Conservation (phyloP, 2,888 invertebrate species). For the Notocelia uddmanniana region DNA sequence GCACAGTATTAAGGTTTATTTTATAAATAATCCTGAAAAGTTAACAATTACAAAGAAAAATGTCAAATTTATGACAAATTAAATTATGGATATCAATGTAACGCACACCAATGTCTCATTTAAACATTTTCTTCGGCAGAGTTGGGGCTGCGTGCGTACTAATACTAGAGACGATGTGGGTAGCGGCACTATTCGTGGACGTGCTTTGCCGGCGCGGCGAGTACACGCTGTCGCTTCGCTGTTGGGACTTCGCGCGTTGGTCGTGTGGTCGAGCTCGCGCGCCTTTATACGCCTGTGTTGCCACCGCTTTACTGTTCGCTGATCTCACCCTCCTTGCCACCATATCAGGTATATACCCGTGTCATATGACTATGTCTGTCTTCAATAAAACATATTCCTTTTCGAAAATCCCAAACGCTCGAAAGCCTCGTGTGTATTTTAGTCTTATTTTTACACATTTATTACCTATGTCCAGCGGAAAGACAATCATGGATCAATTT, state of each 20-base stretch:
- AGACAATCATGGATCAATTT: background rate
- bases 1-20: too few species aligned
- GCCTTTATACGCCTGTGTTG: slow-evolving; percentile 78
- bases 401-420: too few species aligned
- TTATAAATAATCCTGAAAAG: too few species aligned
- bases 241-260: slow-evolving; percentile 82
- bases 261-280: slow-evolving; percentile 79
- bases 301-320: slow-evolving; percentile 78
- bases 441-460: background rate
- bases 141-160: slow-evolving; percentile 74
- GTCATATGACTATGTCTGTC: too few species aligned
- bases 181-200: slow-evolving; percentile 77
- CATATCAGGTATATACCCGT: slow-evolving; percentile 63
- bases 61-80: too few species aligned
- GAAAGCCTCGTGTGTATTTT: background rate
- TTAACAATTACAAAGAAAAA: too few species aligned
- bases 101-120: background rate
- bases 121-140: slow-evolving; percentile 55
- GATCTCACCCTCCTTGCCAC: slow-evolving; percentile 73
- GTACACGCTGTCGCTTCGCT: slow-evolving; percentile 74
- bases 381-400: too few species aligned
- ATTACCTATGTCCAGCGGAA: background rate
- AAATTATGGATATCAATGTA: too few species aligned
- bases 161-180: slow-evolving; percentile 83
- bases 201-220: slow-evolving; percentile 77